phyloP scores from a whole-genome alignment of 2,888 invertebrate species.

The Arrhopalites spinosus region DNA sequence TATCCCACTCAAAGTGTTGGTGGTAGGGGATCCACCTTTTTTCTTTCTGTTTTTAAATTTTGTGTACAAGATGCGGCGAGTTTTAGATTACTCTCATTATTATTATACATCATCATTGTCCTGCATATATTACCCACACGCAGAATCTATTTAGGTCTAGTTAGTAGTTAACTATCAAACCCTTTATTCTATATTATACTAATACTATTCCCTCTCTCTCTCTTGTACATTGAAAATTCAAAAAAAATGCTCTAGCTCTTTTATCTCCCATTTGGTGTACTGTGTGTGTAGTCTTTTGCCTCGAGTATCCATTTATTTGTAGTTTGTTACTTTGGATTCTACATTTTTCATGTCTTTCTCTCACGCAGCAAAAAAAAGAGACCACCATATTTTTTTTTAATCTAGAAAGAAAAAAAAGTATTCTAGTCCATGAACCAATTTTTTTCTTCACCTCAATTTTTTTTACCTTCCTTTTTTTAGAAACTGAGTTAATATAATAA shows the following conservation, averaged over 20 bases:
- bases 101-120: slow-evolving; percentile 1
- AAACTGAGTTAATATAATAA: not conserved
- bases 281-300: not conserved
- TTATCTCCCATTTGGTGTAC: not conserved
- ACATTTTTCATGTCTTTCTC: slow-evolving; percentile 27
- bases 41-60: too few relatives aligned
- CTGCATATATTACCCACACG: slow-evolving; percentile 20
- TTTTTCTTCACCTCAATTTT: not conserved
- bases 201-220: not conserved
- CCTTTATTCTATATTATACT: not conserved
- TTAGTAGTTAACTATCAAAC: not conserved
- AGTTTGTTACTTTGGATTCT: not conserved
- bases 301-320: too few relatives aligned
- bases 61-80: too few relatives aligned
- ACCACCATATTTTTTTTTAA: slow-evolving; percentile 19
- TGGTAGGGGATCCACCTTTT: too few relatives aligned
- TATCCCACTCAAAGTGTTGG: too few relatives aligned
- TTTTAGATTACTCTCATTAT: not conserved
- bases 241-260: not conserved
- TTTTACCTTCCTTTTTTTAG: not conserved
- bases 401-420: not conserved
- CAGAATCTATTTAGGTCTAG: slow-evolving; percentile 19
- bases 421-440: not conserved
- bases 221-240: slow-evolving; percentile 8
- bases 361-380: slow-evolving; percentile 26